Conservation (phyloP, 2,113 vertebrate genomes). For the Ammodytes marinus region DNA sequence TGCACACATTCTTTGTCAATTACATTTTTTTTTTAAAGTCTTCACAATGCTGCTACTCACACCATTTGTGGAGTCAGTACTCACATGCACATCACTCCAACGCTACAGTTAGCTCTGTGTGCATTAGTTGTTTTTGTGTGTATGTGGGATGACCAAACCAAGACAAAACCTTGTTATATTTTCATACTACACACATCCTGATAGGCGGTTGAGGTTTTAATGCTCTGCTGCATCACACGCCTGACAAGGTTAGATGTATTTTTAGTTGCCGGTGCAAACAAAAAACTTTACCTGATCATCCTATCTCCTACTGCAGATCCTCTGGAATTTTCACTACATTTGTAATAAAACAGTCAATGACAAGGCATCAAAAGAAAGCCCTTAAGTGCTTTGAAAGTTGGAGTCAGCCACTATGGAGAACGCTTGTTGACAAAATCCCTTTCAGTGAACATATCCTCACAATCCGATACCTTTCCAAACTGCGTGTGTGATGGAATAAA, state of each 20-base stretch:
- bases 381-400: neutral
- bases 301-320: constrained; percentile 98
- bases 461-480: too few relatives aligned
- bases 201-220: constrained; percentile 30
- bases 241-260: constrained; percentile 58
- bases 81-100: constrained; percentile 60
- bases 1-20: constrained; percentile 36
- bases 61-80: constrained; percentile 40
- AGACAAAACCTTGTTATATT: constrained; percentile 9
- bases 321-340: constrained; percentile 98
- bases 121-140: constrained; percentile 46
- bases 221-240: constrained; percentile 56
- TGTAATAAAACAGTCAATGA: constrained; percentile 66
- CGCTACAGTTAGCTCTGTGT: constrained; percentile 41
- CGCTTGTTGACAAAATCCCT: too few relatives aligned
- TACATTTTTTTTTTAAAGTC: neutral
- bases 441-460: too few relatives aligned
- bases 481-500: too few relatives aligned
- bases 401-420: too few relatives aligned
- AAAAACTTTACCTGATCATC: constrained; percentile 96
- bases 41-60: constrained; percentile 10
- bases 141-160: constrained; percentile 49
- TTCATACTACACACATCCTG: constrained; percentile 10
- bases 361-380: constrained; percentile 81
- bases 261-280: constrained; percentile 72